A percentile compares a stretch with the other conserved stretches of the same genome.
These are phyloP conservation scores for Heliconius hewitsoni DNA, from an alignment of 1,140 invertebrate species.

Conservation along the genomic window DNA sequence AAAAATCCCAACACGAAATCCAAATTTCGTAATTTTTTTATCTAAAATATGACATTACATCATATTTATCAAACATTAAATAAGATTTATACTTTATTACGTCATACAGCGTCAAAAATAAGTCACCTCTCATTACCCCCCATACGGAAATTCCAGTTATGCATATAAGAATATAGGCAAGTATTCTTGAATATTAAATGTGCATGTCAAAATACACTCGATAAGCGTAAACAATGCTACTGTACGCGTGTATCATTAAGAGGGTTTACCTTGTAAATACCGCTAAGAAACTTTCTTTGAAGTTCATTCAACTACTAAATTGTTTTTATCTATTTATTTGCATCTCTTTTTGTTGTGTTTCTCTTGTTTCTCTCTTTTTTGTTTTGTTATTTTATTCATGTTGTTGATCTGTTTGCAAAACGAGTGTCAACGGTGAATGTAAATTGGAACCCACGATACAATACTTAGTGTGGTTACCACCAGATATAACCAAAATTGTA, in stretches of 20 bases:
- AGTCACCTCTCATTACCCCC: conserved; percentile 1
- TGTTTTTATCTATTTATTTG: background rate
- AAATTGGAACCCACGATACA: no score
- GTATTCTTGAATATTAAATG: conserved; percentile 15
- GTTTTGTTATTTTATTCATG: no score
- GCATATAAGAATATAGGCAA: conserved; percentile 11
- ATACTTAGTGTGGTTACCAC: no score
- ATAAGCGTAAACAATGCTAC: conserved; percentile 23
- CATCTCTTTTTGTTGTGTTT: no score
- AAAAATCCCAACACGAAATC: no score
- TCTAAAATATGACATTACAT: no score
- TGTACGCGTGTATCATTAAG: conserved; percentile 26
- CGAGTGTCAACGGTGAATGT: no score
- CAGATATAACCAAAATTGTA: no score
- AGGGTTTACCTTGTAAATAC: conserved; percentile 26
- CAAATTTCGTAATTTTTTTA: no score
- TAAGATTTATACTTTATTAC: background rate
- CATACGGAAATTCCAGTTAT: conserved; percentile 9
- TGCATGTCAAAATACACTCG: conserved; percentile 23
- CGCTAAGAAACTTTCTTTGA: conserved; percentile 34
- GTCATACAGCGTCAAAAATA: background rate
- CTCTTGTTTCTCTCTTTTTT: no score
- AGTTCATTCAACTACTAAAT: background rate
- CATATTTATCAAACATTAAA: no score
- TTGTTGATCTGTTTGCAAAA: no score